phyloP scores from a whole-genome alignment of 2,888 invertebrate genomes.

The Megastigmus dorsalis region DNA sequence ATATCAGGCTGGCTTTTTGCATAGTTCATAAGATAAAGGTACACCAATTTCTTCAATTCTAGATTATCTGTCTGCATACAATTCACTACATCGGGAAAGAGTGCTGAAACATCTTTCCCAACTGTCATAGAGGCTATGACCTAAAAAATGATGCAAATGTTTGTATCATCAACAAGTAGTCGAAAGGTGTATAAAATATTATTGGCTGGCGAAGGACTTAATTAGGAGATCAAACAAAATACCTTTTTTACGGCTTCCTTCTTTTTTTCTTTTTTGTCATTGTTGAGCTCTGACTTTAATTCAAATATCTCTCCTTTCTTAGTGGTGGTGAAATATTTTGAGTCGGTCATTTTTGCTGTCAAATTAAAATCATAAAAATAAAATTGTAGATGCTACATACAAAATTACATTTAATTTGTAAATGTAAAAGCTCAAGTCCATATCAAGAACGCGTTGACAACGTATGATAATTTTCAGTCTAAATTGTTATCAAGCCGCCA shows the following conservation, averaged over 20 bases:
- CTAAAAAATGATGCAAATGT: slow-evolving; percentile 74
- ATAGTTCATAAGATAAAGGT: slow-evolving; percentile 99
- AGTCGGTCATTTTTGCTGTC: slow-evolving; percentile 90
- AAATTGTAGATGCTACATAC: background rate
- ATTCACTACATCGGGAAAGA: slow-evolving; percentile 99
- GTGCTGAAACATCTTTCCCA: slow-evolving; percentile 98
- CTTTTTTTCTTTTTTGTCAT: slow-evolving; percentile 99
- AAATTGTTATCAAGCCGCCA: background rate
- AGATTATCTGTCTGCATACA: slow-evolving; percentile 99
- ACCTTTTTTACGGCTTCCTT: slow-evolving; percentile 99
- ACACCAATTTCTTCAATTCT: slow-evolving; percentile 98
- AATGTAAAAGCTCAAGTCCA: slow-evolving; percentile 1
- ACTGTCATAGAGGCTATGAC: slow-evolving; percentile 99
- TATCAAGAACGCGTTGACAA: slow-evolving; percentile 1
- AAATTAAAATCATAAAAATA: slow-evolving; percentile 10
- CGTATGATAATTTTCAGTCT: background rate
- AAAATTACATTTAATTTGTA: background rate
- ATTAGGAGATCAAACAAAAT: slow-evolving; percentile 66
- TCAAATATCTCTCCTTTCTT: slow-evolving; percentile 99
- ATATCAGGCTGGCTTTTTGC: slow-evolving; percentile 99
- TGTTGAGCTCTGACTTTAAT: slow-evolving; percentile 97
- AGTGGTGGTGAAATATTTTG: slow-evolving; percentile 99
- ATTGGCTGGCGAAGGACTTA: too few relatives aligned
- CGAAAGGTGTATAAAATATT: background rate
- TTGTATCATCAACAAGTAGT: background rate